Base-by-base conservation (phyloP, 2,888 invertebrate species). In the Cancer borealis region DNA sequence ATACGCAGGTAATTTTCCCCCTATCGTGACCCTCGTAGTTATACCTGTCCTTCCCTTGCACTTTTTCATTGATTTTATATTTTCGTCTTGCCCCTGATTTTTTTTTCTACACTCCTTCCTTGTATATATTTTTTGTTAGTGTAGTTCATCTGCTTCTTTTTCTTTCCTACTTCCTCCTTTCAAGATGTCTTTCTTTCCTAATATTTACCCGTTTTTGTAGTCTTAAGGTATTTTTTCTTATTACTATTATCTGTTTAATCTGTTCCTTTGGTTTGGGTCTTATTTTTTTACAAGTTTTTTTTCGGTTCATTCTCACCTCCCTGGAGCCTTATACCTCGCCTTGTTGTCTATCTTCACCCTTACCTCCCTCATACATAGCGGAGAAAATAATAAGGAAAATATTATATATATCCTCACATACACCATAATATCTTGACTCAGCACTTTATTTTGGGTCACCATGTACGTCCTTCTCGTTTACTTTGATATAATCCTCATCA, bases 1-100 rank as follows among this genome's bases (percentile, higher is more conserved):
- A 84, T 84, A 84, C 84, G 39, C 84, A 84, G 84, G 84, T 84
- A 84, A 84, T 84, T 84, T 39, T 39, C 84, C 66, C 84, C 17
- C 39, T 84, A 39, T 39, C 84, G 84, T 84, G 84, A 84, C 84
- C 39, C 84, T 84, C 84, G 39, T 84, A 30, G 84, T 84, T 84
- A 84, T 84, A 84, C 30, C 30, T 84, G 84, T 84, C 84, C 8
- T 39, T 30, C 39, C n/a, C 12, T 26, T 30, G 4, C 12, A 12
- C 17, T 84, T 84, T 39, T 84, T 30, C 17, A 84, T 30, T 39
- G 84, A 14, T 39, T 12, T 39, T 84, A 14, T 39, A 39, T 30
- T 84, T 17, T 39, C 84, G n/a, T 84, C 84, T 39, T 84, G 84
- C 39, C 39, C 4, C 39, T 39, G 39, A 4, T 84, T 84, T 84